Evolutionary conservation across 2,888 invertebrate genomes (phyloP), one percentile per base, ranked within the genome.

Genomic region (Ceraclea dissimilis): DNA sequence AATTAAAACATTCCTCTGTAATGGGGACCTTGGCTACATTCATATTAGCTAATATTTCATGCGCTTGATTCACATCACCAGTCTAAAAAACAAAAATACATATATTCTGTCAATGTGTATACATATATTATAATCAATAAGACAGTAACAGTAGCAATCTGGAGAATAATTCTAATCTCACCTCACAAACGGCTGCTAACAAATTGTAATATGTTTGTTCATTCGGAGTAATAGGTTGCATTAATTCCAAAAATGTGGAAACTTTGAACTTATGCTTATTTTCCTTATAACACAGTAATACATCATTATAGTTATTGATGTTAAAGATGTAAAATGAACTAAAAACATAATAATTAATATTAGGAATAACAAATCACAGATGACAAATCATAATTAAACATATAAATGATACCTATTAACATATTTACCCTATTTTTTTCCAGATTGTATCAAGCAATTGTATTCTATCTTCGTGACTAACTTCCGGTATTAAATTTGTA

Each of bases 11-110:
- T 56, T 69, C 71, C 63, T 82, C 82, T n/a, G 79, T 79, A 0
- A 82, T 71, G 1, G 81, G 69, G 47, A 80, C 67, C 1, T 71
- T 71, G 17, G 71, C 69, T 1, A 73, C 65, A 63, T 83, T 83
- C 81, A 86, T 85, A 49, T 79, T 76, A 1, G 79, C 70, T 54
- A 87, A 70, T 5, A 86, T 71, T 63, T 79, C 76, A 13, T 75
- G 70, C 0, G 81, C 76, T 65, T 82, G 77, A 31, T 78, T 73
- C 17, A 81, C 66, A 64, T 85, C 78, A 13, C 84, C 85, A 6
- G 68, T 71, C 77, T 76, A 57, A 49, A 59, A 59, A 51, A 6
- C 26, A 26, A 26, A 26, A 26, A 6, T 10, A 26, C 26, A 6
- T 6, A 26, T 26, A 6, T 26, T 10, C 4, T 10, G 5, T 26